Percentiles rank a stretch among this genome's conserved stretches.
These are phyloP conservation scores for Lutjanus erythropterus DNA, from an alignment of 2,113 vertebrate species.

Conservation along the genomic window DNA sequence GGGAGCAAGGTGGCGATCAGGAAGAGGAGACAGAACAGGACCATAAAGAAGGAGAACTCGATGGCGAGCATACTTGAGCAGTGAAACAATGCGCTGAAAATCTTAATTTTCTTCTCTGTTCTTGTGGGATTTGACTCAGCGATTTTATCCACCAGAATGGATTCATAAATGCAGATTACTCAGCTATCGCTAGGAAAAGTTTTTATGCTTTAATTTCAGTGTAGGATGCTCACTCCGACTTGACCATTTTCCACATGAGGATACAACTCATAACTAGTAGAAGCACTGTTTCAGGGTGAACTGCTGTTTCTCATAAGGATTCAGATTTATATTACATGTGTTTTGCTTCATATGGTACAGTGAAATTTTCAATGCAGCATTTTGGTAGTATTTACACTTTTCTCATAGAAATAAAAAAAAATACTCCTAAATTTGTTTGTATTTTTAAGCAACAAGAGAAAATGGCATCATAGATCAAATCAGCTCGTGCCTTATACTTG, in stretches of 20 bases:
- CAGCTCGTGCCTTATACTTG: constrained; percentile 53
- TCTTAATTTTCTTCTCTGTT: constrained; percentile 33
- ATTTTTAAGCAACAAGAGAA: constrained; percentile 3
- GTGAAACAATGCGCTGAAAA: constrained; percentile 64
- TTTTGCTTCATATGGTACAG: constrained; percentile 9
- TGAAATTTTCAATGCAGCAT: constrained; percentile 1
- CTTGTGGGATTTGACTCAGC: constrained; percentile 14
- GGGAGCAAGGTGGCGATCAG: constrained; percentile 85
- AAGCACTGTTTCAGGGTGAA: constrained; percentile 59
- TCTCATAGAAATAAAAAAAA: background rate
- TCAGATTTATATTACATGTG: background rate
- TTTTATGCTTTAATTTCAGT: constrained; percentile 26
- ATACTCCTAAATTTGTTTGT: background rate
- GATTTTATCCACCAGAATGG: constrained; percentile 18
- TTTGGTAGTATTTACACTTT: constrained; percentile 13
- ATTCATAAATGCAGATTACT: constrained; percentile 34
- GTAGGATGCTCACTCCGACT: constrained; percentile 3
- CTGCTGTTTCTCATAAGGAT: constrained; percentile 35
- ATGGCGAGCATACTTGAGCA: constrained; percentile 81
- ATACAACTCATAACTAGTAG: constrained; percentile 31
- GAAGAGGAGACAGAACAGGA: constrained; percentile 88
- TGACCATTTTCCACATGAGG: constrained; percentile 26
- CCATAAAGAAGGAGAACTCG: constrained; percentile 85
- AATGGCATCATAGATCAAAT: constrained; percentile 7
- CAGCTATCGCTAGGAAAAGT: constrained; percentile 1